Base-by-base conservation (phyloP, 2,797 vertebrate genomes). In the Iguana delicatissima region DNA sequence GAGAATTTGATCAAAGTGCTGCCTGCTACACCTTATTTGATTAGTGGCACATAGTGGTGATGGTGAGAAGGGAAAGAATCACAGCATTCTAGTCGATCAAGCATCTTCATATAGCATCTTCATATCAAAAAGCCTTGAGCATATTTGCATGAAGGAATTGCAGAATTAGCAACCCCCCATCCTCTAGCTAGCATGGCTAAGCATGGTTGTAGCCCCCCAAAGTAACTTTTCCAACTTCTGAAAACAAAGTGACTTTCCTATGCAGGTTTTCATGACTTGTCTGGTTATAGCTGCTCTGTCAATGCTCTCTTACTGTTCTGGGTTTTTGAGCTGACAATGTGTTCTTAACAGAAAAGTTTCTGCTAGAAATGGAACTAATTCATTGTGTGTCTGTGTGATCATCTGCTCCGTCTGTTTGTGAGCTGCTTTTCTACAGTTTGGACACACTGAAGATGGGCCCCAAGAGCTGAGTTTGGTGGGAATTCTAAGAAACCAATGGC, bases 41-140 rank as follows among this genome's bases (percentile, higher is more conserved):
- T 92, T 89, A 80, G 89, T 24, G 80, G 64, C 83, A 89, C 73
- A 0, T 92, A 35, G 0, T 0, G 9, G 1, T 64, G 0, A 32
- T 50, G 62, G 38, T 4, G 0, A 92, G 46, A 88, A 69, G 46
- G 79, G 52, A 80, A 50, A 38, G 0, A 0, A 22, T 64, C 0
- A 0, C 67, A 82, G 85, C 57, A 85, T 57, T 59, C 38, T 81
- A 74, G 84, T 80, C 12, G 1, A 82, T 93, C 80, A 95, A 90
- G 86, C 32, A 26, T 69, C 55, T 88, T 91, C 69, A 76, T 84
- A 95, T 95, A 90, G 86, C 32, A 26, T 69, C 55, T 88, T 91
- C 69, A 76, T 84, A 95, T 95, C 91, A 90, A 94, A 93, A 72
- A 87, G 73, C 80, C 93, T 77, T 50, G 92, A 92, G 94, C 89